Evolutionary conservation across 2,113 vertebrate genomes (phyloP), one percentile per base, ranked within the genome.

Genomic region (Nibea coibor): DNA sequence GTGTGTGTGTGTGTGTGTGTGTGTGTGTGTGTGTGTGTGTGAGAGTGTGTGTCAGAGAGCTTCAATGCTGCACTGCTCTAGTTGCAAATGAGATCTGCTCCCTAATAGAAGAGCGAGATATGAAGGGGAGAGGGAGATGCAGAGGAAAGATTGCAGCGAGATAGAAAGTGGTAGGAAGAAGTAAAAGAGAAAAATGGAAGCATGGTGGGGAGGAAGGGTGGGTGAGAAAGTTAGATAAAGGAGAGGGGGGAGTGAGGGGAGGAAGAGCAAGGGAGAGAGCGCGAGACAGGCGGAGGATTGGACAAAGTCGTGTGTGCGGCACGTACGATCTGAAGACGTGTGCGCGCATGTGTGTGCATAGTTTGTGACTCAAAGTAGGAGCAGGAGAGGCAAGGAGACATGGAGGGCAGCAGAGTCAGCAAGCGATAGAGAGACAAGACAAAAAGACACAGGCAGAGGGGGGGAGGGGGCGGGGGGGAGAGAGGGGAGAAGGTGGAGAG

Each of bases 391-490:
- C 57, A 87, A 90, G 83, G 88, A 88, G 82, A 90, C 69, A 35
- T 42, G 72, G 86, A 89, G 87, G 88, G 78, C 78, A 82, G 73
- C 73, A 70, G 74, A 92, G 75, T 85, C 81, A 87, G 87, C 75
- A 73, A 79, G 53, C 14, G 24, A 88, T 73, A 39, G 70, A 80
- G 73, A 87, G 82, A 82, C 45, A 22, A 64, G 77, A 84, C 48
- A 74, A 70, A 73, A 75, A 72, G 82, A 83, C 35, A 19, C 26
- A 51, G 63, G 71, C 9, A 26, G 72, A 68, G 57, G 66, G 58
- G 84, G 74, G 62, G 62, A 17, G 72, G 39, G 56, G 56, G n/a
- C n/a, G 57, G 66, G 58, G 84, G 74, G 62, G 62, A 17, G 72
- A 28, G 56, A 51, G 65, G 61, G 24, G 24, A 26, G 24, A 26